phyloP scores from a whole-genome alignment of 2,797 vertebrate species.

The Percopsis omiscomaycus region DNA sequence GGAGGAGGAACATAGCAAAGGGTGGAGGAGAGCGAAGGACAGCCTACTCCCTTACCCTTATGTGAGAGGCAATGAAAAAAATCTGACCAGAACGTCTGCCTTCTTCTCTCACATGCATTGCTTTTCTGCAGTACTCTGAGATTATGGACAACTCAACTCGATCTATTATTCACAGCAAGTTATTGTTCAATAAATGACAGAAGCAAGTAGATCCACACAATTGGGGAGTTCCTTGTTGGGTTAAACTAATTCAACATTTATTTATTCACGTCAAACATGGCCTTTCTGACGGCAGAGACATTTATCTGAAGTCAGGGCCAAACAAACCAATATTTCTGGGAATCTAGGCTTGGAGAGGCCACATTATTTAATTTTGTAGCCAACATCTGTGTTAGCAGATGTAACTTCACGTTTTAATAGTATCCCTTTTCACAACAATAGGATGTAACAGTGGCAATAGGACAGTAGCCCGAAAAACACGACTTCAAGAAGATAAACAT shows the following conservation, averaged over 20 bases:
- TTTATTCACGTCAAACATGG: constrained; percentile 56
- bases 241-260: constrained; percentile 56
- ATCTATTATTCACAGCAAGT: constrained; percentile 33
- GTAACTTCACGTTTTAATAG: constrained; percentile 42
- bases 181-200: constrained; percentile 57
- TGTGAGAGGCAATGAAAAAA: too few relatives aligned
- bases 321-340: constrained; percentile 63
- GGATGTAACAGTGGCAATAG: constrained; percentile 45
- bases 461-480: constrained; percentile 36
- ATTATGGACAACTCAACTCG: constrained; percentile 15
- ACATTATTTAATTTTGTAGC: constrained; percentile 64
- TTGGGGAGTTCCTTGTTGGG: constrained; percentile 18
- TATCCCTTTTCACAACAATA: constrained; percentile 48
- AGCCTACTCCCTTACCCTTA: constrained; percentile 31
- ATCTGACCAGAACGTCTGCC: too few relatives aligned
- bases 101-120: constrained; percentile 21
- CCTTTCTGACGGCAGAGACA: constrained; percentile 23
- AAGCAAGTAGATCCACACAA: constrained; percentile 8
- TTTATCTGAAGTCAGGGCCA: constrained; percentile 54
- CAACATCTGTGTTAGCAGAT: constrained; percentile 63
- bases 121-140: constrained; percentile 48
- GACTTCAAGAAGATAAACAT: constrained; percentile 43
- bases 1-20: constrained; percentile 17
- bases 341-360: constrained; percentile 55
- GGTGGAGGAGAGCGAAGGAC: constrained; percentile 35